Evolutionary conservation across 2,888 invertebrate genomes (phyloP).

Genomic region (Drymonia ruficornis): DNA sequence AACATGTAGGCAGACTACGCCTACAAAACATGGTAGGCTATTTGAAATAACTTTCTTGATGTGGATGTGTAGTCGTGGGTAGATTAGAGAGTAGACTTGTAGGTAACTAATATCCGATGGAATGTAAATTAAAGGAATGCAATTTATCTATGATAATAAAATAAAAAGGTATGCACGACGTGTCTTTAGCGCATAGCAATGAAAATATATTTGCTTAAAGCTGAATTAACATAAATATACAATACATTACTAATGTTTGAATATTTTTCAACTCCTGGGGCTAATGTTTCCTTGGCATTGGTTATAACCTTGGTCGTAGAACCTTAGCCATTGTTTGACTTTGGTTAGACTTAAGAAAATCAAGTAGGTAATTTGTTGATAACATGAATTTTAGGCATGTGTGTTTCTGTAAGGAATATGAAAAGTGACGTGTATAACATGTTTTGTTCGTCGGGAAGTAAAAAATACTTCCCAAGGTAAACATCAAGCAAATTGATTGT

Average conservation of each 20-base stretch:
- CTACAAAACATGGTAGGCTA: too few species aligned
- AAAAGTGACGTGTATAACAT: too few species aligned
- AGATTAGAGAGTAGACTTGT: not conserved
- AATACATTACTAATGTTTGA: not conserved
- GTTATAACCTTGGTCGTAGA: not conserved
- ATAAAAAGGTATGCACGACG: not conserved
- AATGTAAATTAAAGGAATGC: not conserved
- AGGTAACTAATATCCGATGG: not conserved
- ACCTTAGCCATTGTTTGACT: too few species aligned
- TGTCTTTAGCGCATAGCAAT: not conserved
- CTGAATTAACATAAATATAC: not conserved
- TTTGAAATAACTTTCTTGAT: too few species aligned
- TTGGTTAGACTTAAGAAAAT: too few species aligned
- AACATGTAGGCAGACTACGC: too few species aligned
- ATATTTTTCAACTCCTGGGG: not conserved
- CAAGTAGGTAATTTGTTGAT: too few species aligned
- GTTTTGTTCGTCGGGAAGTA: too few species aligned
- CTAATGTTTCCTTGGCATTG: conserved; percentile 1
- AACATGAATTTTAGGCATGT: too few species aligned
- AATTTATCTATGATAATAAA: not conserved
- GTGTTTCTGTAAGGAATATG: too few species aligned
- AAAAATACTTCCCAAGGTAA: too few species aligned
- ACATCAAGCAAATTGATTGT: not conserved
- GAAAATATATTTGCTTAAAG: not conserved
- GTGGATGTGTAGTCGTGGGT: not conserved